Evolutionary conservation across 2,888 invertebrate genomes (phyloP).

Genomic region (Orthosia cruda): DNA sequence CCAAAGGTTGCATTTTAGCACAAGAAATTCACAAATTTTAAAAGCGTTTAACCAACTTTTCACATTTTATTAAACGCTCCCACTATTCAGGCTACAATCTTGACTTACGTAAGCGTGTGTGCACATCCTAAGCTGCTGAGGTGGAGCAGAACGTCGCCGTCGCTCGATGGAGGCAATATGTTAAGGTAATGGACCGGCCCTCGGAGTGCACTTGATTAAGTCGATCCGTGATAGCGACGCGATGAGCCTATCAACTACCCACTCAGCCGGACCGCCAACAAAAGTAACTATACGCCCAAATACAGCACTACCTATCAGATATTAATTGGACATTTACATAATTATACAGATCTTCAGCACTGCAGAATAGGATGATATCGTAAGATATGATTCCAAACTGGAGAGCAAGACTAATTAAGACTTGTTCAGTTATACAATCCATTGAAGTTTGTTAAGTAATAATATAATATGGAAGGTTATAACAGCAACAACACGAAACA

Average conservation of each 20-base stretch:
- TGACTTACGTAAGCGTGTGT: constrained; percentile 52
- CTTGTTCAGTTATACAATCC: constrained; percentile 46
- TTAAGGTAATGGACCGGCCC: constrained; percentile 81
- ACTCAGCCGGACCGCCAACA: constrained; percentile 66
- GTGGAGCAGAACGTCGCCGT: constrained; percentile 61
- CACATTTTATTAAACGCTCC: constrained; percentile 33
- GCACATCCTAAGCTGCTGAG: constrained; percentile 57
- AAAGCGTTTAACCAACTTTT: not conserved
- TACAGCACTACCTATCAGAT: constrained; percentile 44
- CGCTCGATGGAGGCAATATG: constrained; percentile 79
- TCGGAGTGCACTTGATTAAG: constrained; percentile 84
- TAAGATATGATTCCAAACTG: constrained; percentile 51
- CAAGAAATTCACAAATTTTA: not conserved
- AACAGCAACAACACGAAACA: no score
- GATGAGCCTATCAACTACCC: constrained; percentile 78
- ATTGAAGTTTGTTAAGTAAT: constrained; percentile 34
- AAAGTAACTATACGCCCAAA: constrained; percentile 54
- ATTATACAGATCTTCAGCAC: constrained; percentile 51
- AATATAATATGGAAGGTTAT: no score
- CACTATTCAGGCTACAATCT: constrained; percentile 43
- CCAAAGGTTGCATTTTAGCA: not conserved
- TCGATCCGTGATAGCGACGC: constrained; percentile 79
- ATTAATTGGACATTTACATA: constrained; percentile 64
- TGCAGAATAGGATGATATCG: constrained; percentile 38
- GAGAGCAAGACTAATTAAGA: constrained; percentile 52